Evolutionary conservation across 2,797 vertebrate species (phyloP), one percentile per base, ranked within the genome.

Genomic region (Gallinago stenura): DNA sequence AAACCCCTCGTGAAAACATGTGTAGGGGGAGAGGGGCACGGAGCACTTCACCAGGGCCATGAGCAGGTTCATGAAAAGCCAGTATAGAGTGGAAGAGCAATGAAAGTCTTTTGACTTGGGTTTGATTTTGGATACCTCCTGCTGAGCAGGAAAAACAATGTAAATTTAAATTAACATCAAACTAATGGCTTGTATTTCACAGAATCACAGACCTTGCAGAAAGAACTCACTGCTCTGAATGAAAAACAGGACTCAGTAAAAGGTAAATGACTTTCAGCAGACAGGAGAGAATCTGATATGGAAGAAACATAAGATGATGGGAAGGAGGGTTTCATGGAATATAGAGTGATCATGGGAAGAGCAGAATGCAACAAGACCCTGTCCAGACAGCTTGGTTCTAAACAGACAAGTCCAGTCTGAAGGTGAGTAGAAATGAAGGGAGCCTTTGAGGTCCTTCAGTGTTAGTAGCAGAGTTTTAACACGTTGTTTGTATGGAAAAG

Each of bases 371-470:
- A 12, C 15, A 62, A 53, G 31, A 53, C 22, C 17, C 39, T 64
- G 17, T 35, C 11, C 24, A 51, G 35, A 48, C 18, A 80, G n/a
- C 10, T 30, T 76, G 15, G 10, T 56, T 58, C 30, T 80, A 71
- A 65, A 39, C 17, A 56, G 58, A 33, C 4, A 25, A 33, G 35
- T 45, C 13, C 41, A 70, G 21, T 28, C 45, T 46, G 46, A 41
- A 80, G 9, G 13, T 0, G 1, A 41, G 12, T 19, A n/a, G 30
- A 33, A n/a, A 60, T 2, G 5, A 45, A 9, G 22, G 33, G 5
- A 66, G 37, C 45, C 25, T 31, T 7, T 13, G 43, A 51, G 15
- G 6, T 83, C 19, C 46, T 62, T 64, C 50, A 48, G 50, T 22
- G 22, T 76, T 61, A 53, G 26, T 33, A 54, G 43, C 15, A 58